Conservation (phyloP, 2,797 vertebrate genomes). For the Brachyrhaphis roseni region DNA sequence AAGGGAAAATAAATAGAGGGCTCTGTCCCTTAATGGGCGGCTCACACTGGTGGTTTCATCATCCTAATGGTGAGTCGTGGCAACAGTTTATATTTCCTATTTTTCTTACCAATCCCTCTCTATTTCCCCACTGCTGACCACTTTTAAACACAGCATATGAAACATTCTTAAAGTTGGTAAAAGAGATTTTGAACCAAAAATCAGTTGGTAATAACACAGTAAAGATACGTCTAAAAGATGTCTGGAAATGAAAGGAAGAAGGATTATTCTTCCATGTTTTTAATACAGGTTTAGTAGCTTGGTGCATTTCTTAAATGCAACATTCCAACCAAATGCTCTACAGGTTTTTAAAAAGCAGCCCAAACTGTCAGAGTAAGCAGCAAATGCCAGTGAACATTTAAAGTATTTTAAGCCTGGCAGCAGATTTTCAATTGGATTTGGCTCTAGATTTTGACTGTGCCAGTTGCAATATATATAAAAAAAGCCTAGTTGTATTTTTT, state of each 20-base stretch:
- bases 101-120: conserved; percentile 29
- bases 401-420: not conserved
- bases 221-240: not conserved
- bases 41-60: conserved; percentile 60
- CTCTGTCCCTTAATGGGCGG: conserved; percentile 57
- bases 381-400: not conserved
- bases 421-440: not conserved
- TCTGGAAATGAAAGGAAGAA: not conserved
- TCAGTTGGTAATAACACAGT: conserved; percentile 19
- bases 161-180: conserved; percentile 1
- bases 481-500: not conserved
- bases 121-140: conserved; percentile 25
- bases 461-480: not conserved
- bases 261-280: not conserved
- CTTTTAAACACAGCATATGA: conserved; percentile 24
- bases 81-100: conserved; percentile 48
- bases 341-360: not conserved
- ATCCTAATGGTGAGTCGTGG: conserved; percentile 39
- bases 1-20: conserved; percentile 73
- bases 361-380: not conserved
- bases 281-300: not conserved
- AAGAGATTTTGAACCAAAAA: conserved; percentile 23
- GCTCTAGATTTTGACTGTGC: not conserved
- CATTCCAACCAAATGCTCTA: not conserved
- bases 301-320: not conserved